phyloP scores from a whole-genome alignment of 1,140 invertebrate species.

The Calephelis virginiensis region DNA sequence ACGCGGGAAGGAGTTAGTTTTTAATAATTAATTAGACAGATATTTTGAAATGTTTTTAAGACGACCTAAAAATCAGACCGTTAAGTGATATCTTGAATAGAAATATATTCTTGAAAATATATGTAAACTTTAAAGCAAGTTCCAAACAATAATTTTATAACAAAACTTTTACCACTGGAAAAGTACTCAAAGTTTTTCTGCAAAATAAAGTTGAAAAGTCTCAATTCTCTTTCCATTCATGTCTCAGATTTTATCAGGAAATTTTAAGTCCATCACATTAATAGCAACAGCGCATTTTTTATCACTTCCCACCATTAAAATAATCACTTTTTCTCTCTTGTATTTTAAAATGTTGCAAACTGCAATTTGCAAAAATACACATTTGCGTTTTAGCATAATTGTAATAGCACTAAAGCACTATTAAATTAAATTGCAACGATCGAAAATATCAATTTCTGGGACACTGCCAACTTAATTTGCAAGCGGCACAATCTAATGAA shows the following conservation, averaged over 20 bases:
- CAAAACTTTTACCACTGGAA: neutral
- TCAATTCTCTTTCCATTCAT: constrained; percentile 1
- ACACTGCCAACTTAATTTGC: constrained; percentile 44
- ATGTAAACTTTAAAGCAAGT: neutral
- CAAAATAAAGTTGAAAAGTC: constrained; percentile 19
- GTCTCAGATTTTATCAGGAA: constrained; percentile 48
- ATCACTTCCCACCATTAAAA: constrained; percentile 68
- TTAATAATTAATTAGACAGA: no score
- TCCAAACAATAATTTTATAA: neutral
- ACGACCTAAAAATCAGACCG: no score
- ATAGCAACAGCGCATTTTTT: constrained; percentile 58
- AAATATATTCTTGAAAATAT: neutral
- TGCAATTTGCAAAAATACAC: constrained; percentile 25
- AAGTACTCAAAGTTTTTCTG: neutral
- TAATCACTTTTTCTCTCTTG: constrained; percentile 57
- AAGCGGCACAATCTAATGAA: constrained; percentile 42
- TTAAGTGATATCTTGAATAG: no score
- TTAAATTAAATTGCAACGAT: constrained; percentile 28
- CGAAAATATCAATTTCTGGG: constrained; percentile 42
- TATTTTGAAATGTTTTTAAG: constrained; percentile 36
- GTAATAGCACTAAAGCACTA: constrained; percentile 18
- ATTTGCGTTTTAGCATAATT: constrained; percentile 17
- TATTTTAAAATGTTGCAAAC: constrained; percentile 52
- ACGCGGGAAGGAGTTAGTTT: no score
- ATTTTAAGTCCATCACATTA: constrained; percentile 62